Evolutionary conservation across 2,888 invertebrate species (phyloP).

Genomic region (Phengaris alcon): DNA sequence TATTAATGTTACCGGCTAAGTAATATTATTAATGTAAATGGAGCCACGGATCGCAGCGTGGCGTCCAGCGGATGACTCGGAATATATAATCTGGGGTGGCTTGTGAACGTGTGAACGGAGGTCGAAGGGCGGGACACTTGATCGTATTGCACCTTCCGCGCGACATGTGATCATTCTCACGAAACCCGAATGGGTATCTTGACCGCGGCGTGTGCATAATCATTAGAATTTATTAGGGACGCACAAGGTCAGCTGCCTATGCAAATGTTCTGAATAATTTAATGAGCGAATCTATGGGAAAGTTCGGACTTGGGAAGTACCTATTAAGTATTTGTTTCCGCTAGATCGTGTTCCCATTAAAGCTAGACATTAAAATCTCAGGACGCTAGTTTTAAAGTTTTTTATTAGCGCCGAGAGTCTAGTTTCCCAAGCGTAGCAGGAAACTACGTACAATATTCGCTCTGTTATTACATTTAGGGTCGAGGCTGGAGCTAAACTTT

Average conservation of each 20-base stretch:
- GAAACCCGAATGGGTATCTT: conserved; percentile 57
- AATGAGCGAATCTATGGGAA: conserved; percentile 55
- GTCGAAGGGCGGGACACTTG: conserved; percentile 72
- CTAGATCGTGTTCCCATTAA: conserved; percentile 9
- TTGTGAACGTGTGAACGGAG: conserved; percentile 71
- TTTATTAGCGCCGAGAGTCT: not conserved
- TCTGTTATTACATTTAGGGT: conserved; percentile 68
- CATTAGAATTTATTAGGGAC: conserved; percentile 73
- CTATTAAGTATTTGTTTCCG: not conserved
- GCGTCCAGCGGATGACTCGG: conserved; percentile 63
- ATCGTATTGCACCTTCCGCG: conserved; percentile 66
- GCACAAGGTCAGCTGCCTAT: conserved; percentile 69
- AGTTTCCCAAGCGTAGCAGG: conserved; percentile 20
- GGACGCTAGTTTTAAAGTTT: conserved; percentile 20
- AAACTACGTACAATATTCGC: conserved; percentile 39
- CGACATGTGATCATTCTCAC: conserved; percentile 61
- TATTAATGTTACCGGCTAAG: conserved; percentile 64
- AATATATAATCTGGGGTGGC: conserved; percentile 73
- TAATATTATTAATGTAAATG: conserved; percentile 4
- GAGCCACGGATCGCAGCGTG: conserved; percentile 54
- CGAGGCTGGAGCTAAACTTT: conserved; percentile 72
- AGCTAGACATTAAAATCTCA: not conserved
- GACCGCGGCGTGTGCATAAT: conserved; percentile 61
- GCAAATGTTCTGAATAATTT: conserved; percentile 59
- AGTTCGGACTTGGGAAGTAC: conserved; percentile 37